Conservation (phyloP, 2,113 vertebrate genomes). For the Maccullochella peelii region DNA sequence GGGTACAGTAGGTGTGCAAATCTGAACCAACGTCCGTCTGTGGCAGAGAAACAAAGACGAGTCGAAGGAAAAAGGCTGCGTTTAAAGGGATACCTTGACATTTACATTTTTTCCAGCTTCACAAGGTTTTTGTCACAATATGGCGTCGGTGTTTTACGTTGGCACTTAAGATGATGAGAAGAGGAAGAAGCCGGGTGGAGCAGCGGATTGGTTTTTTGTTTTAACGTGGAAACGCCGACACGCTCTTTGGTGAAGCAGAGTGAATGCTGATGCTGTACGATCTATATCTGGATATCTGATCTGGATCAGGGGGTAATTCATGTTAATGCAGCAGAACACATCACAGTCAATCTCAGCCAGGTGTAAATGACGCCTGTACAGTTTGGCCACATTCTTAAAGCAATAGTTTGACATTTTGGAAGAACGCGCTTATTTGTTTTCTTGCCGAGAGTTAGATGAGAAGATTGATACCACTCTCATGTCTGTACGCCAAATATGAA, state of each 20-base stretch:
- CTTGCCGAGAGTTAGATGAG: not conserved
- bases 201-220: not conserved
- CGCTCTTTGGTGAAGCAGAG: conserved; percentile 20
- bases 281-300: not conserved
- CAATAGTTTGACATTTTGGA: not conserved
- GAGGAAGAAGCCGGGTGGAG: not conserved
- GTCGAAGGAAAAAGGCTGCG: conserved; percentile 35
- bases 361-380: not conserved
- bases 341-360: not conserved
- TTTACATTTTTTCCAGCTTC: not conserved
- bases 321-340: not conserved
- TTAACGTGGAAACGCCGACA: not conserved
- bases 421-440: not conserved
- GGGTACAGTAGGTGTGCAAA: conserved; percentile 76
- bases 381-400: not conserved
- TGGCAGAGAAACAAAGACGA: conserved; percentile 27
- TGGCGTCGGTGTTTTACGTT: not conserved
- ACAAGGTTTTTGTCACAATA: not conserved
- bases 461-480: not conserved
- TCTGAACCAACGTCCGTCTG: conserved; percentile 56
- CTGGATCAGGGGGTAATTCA: not conserved
- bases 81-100: conserved; percentile 68
- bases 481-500: not conserved
- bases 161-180: conserved; percentile 29
- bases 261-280: not conserved